A percentile compares a stretch with the other conserved stretches of the same genome.
Evolutionary conservation across 2,888 invertebrate genomes (phyloP).

Genomic region (Carterocephalus palaemon): DNA sequence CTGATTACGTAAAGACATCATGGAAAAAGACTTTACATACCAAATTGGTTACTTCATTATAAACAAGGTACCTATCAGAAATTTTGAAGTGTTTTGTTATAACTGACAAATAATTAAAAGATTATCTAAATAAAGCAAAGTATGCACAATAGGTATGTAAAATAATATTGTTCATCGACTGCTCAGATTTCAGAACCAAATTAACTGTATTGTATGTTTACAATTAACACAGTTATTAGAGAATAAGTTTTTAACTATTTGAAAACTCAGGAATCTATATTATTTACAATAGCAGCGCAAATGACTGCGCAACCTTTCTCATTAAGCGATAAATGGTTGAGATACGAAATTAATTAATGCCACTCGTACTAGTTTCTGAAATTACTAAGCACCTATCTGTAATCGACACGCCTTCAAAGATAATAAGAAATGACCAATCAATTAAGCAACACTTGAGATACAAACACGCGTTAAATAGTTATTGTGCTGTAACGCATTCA

Average conservation of each 20-base stretch:
- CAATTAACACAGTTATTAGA: constrained; percentile 27
- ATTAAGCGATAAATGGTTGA: constrained; percentile 15
- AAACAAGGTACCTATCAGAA: too few relatives aligned
- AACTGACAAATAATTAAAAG: too few relatives aligned
- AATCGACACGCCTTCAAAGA: constrained; percentile 22
- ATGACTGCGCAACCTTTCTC: constrained; percentile 12
- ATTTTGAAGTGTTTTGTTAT: too few relatives aligned
- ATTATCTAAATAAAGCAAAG: too few relatives aligned
- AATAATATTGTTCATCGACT: too few relatives aligned
- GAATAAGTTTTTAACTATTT: constrained; percentile 31
- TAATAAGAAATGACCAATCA: constrained; percentile 23
- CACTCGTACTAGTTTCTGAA: constrained; percentile 10
- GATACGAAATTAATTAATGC: constrained; percentile 23
- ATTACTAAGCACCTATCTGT: constrained; percentile 14
- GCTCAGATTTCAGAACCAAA: too few relatives aligned
- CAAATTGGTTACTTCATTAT: neutral
- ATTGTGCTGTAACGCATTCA: constrained; percentile 16
- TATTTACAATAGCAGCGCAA: neutral
- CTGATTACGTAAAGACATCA: constrained; percentile 1
- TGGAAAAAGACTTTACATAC: constrained; percentile 1
- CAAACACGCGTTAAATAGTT: constrained; percentile 15
- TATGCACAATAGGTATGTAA: too few relatives aligned
- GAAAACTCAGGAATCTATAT: constrained; percentile 26
- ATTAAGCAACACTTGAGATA: constrained; percentile 19
- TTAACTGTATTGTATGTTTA: too few relatives aligned